Evolutionary conservation across 2,888 invertebrate species (phyloP).

Genomic region (Blastobasis lacticolella): DNA sequence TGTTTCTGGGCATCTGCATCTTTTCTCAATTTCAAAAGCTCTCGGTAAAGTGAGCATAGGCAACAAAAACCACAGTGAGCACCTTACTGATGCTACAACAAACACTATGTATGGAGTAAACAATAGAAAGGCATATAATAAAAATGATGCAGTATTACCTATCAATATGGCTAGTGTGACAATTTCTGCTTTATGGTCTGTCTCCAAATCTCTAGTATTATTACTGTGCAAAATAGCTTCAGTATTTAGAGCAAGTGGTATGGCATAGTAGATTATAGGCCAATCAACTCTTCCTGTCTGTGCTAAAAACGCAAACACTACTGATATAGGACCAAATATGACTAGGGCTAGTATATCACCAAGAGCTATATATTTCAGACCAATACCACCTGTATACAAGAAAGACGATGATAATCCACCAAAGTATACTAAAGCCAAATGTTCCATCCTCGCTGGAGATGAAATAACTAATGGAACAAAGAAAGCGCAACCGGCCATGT

Average conservation of each 20-base stretch:
- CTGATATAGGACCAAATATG: conserved; percentile 95
- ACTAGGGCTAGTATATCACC: conserved; percentile 94
- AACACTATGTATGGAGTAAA: conserved; percentile 94
- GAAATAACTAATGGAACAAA: conserved; percentile 84
- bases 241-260: conserved; percentile 94
- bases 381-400: conserved; percentile 97
- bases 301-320: conserved; percentile 93
- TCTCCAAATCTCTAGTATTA: conserved; percentile 93
- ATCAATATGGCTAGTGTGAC: conserved; percentile 96
- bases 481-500: conserved; percentile 88
- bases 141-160: conserved; percentile 92
- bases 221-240: conserved; percentile 97
- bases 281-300: conserved; percentile 94
- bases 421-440: conserved; percentile 94
- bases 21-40: conserved; percentile 92
- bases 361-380: conserved; percentile 94
- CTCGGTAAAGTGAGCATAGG: conserved; percentile 90
- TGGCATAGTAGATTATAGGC: conserved; percentile 93
- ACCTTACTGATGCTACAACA: conserved; percentile 88
- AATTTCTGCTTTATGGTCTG: conserved; percentile 91
- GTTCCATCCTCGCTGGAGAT: conserved; percentile 95
- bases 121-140: conserved; percentile 90
- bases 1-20: conserved; percentile 85
- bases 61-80: conserved; percentile 90
- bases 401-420: conserved; percentile 96